These are phyloP conservation scores for Ophion obscuratus DNA, from an alignment of 2,888 invertebrate genomes.

Conservation along the genomic window DNA sequence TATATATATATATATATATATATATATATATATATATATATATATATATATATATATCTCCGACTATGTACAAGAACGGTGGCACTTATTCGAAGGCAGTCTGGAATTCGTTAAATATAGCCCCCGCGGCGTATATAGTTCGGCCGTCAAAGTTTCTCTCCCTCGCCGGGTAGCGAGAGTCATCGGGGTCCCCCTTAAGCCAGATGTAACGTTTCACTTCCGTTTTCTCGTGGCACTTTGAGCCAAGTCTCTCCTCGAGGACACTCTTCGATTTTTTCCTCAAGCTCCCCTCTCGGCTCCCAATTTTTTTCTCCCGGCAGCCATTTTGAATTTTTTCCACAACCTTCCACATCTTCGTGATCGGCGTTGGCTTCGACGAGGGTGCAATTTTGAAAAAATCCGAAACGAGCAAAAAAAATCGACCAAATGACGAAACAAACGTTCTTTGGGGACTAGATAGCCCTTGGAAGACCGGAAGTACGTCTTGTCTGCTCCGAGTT, in stretches of 20 bases:
- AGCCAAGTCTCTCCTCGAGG: slow-evolving; percentile 36
- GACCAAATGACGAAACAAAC: no score
- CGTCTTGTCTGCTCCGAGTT: no score
- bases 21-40: no score
- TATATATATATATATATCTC: no score
- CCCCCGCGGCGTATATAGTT: slow-evolving; percentile 24
- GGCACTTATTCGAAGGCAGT: slow-evolving; percentile 7
- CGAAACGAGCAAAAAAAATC: no score
- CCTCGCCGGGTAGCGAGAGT: slow-evolving; percentile 62
- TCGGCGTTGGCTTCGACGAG: no score
- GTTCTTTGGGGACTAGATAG: no score
- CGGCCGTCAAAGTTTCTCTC: slow-evolving; percentile 52
- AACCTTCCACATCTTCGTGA: background rate
- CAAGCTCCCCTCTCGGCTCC: slow-evolving; percentile 43
- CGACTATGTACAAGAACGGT: background rate
- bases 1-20: slow-evolving; percentile 37
- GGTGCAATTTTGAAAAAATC: no score
- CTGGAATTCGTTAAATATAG: slow-evolving; percentile 79
- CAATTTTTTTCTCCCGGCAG: slow-evolving; percentile 47
- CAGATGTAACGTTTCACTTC: slow-evolving; percentile 82
- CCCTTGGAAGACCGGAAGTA: no score
- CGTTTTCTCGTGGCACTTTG: slow-evolving; percentile 73
- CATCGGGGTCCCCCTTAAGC: slow-evolving; percentile 74
- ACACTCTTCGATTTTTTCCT: slow-evolving; percentile 43
- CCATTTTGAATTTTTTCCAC: slow-evolving; percentile 41